These are phyloP conservation scores for Lordiphosa mommai DNA, from an alignment of 1,140 invertebrate genomes.

Conservation along the genomic window DNA sequence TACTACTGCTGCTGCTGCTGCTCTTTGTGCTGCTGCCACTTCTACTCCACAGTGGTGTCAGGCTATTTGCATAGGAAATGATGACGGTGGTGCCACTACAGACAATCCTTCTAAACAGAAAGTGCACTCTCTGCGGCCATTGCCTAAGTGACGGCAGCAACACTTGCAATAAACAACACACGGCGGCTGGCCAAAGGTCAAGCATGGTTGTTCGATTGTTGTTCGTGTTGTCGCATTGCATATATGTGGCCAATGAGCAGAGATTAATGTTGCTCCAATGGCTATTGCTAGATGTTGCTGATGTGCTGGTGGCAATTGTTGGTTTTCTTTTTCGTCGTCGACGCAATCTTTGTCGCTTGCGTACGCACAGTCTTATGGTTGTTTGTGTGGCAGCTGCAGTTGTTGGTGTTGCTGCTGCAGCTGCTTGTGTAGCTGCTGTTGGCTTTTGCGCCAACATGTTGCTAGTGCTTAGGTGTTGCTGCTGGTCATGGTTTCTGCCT, in stretches of 20 bases:
- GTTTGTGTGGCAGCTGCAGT: slow-evolving; percentile 19
- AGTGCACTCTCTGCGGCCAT: slow-evolving; percentile 31
- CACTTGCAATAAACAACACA: slow-evolving; percentile 41
- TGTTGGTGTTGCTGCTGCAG: slow-evolving; percentile 44
- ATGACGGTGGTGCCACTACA: slow-evolving; percentile 37
- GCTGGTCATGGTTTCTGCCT: slow-evolving; percentile 29
- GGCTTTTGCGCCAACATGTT: slow-evolving; percentile 11
- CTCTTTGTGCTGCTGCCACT: slow-evolving; percentile 9
- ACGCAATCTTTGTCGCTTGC: slow-evolving; percentile 72
- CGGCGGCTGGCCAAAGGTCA: slow-evolving; percentile 29
- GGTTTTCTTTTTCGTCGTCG: slow-evolving; percentile 74
- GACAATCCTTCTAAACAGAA: slow-evolving; percentile 27
- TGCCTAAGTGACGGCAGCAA: slow-evolving; percentile 32
- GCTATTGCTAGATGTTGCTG: slow-evolving; percentile 33
- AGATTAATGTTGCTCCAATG: slow-evolving; percentile 47
- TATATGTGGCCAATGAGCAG: slow-evolving; percentile 42
- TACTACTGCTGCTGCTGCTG: slow-evolving; percentile 11
- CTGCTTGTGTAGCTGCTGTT: slow-evolving; percentile 8
- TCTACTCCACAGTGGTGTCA: slow-evolving; percentile 30
- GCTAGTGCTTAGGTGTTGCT: slow-evolving; percentile 26
- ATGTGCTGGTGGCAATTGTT: slow-evolving; percentile 31
- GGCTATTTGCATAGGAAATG: slow-evolving; percentile 48
- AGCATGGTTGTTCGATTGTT: slow-evolving; percentile 33
- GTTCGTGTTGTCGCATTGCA: slow-evolving; percentile 38
- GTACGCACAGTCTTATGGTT: slow-evolving; percentile 76